Conservation (phyloP, 2,888 invertebrate species). For the Cheiracanthium punctorium region DNA sequence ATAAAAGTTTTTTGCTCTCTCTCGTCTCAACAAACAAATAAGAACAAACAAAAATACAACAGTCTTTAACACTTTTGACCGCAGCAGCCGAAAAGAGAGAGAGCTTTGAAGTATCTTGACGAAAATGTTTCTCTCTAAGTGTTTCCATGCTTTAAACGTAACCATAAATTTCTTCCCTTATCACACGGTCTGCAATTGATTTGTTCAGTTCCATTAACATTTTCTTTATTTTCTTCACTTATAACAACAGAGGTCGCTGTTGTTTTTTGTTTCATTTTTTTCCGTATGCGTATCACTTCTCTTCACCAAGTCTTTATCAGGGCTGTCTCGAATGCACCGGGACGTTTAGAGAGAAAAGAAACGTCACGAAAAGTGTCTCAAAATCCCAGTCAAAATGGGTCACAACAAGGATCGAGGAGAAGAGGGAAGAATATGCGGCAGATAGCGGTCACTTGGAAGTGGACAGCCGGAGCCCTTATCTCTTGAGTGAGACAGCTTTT, state of each 20-base stretch:
- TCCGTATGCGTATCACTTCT: background rate
- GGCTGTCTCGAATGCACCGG: background rate
- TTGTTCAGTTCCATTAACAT: conserved; percentile 1
- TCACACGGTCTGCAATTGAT: background rate
- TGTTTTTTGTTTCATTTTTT: background rate
- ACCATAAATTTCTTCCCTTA: background rate
- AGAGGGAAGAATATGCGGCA: background rate
- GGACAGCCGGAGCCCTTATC: background rate
- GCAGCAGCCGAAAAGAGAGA: no score
- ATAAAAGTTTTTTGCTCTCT: no score
- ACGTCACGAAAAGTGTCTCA: background rate
- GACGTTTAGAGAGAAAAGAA: background rate
- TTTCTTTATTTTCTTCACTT: background rate
- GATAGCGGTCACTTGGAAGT: background rate
- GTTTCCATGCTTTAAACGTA: background rate
- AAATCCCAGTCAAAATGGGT: background rate
- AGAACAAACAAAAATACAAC: no score
- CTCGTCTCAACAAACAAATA: no score
- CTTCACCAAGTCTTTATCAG: background rate
- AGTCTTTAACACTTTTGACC: no score
- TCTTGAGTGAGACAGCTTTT: background rate
- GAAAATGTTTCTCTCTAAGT: background rate
- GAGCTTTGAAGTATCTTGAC: background rate
- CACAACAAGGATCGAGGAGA: no score
- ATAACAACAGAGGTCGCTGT: background rate